Conservation (phyloP, 2,113 vertebrate genomes). For the Benthochromis sp. region DNA sequence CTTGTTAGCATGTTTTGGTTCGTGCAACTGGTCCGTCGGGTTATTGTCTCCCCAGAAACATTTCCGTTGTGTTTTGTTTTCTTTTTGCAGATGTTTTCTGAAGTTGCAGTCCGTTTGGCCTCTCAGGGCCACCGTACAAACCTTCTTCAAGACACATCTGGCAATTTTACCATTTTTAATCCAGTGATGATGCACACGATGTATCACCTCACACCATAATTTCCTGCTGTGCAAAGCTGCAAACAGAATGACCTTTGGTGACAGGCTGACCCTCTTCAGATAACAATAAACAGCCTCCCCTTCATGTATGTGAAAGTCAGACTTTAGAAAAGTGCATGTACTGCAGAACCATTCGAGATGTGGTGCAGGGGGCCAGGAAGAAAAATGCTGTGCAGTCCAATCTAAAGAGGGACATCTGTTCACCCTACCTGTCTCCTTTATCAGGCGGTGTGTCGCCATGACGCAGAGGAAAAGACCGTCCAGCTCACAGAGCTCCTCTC, state of each 20-base stretch:
- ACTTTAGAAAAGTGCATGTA: neutral
- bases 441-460: constrained; percentile 17
- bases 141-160: neutral
- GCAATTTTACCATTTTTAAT: neutral
- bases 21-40: neutral
- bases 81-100: neutral
- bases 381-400: neutral
- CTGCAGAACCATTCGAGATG: neutral
- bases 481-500: constrained; percentile 4
- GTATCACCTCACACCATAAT: neutral
- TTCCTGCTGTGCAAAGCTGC: neutral
- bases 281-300: neutral
- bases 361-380: neutral
- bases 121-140: neutral
- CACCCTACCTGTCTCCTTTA: neutral
- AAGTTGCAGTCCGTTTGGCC: neutral
- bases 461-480: constrained; percentile 43
- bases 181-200: fast-evolving
- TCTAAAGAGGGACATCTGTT: neutral
- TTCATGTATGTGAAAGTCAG: neutral
- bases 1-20: neutral
- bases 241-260: neutral
- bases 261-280: neutral
- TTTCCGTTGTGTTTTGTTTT: neutral
- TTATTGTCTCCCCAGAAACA: neutral